Base-by-base conservation (phyloP, 2,113 vertebrate genomes). In the Arvicanthis niloticus region DNA sequence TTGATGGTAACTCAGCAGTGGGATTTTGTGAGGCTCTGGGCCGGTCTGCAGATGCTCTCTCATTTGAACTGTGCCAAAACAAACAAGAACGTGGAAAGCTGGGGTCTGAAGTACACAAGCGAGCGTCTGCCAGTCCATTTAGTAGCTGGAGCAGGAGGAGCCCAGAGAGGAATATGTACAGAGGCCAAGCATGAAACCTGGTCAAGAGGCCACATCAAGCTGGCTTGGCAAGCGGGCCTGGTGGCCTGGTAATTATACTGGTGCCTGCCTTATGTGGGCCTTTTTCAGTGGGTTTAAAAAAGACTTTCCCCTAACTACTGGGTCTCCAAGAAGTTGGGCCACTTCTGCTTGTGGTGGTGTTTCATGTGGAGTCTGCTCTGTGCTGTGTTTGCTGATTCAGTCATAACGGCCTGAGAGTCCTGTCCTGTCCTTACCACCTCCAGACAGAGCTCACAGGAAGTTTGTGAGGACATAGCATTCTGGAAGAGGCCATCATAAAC, bases 261-360 rank as follows among this genome's bases (percentile, higher is more conserved):
- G 96, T 97, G 98, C 94, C 68, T 60, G 85, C 96, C 78, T 95
- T 95, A 73, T 78, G 2, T 85, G 92, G 0, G 93, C 96, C 96
- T 97, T 96, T 98, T 97, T 97, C 97, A 82, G 86, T 76, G 80
- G 96, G 80, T 95, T 98, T 98, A 94, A 97, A 98, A 98, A 97
- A 96, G 91, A 34, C 91, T 98, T 97, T 96, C 89, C 96, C 97
- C 95, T 97, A 97, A 97, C 95, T 98, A 96, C 96, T 29, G 6
- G 87, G 81, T 98, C 93, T 97, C 93, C 60, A 73, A 96, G 90
- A 95, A 98, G 82, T 58, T 96, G 95, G 97, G 96, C 87, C 12
- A 2, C 91, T 96, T 96, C 60, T 96, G 82, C 95, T n/a, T 68
- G 91, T 37, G 42, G 96, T 96, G 78, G 97, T 97, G 93, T 98